These are phyloP conservation scores for Torymus aiolomorphi DNA, from an alignment of 2,888 invertebrate species.

Conservation along the genomic window DNA sequence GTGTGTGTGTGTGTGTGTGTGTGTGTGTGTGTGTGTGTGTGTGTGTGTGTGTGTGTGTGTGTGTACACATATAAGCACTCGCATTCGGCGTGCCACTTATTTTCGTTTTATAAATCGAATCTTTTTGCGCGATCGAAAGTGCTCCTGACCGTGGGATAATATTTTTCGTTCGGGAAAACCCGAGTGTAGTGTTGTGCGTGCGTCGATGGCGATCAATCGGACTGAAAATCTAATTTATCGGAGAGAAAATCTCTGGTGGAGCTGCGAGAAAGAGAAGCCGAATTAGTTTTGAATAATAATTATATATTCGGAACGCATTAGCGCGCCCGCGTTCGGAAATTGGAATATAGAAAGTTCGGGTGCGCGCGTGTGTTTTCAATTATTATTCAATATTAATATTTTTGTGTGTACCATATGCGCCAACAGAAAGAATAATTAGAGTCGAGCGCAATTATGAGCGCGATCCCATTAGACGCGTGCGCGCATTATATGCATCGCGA, in stretches of 20 bases:
- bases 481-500: too few relatives aligned
- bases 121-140: too few relatives aligned
- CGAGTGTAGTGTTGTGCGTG: too few relatives aligned
- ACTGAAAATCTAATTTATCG: neutral
- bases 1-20: too few relatives aligned
- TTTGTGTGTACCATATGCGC: neutral
- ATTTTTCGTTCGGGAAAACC: neutral
- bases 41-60: too few relatives aligned
- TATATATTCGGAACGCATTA: constrained; percentile 10
- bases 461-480: constrained; percentile 11
- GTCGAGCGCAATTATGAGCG: constrained; percentile 22
- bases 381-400: constrained; percentile 23
- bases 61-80: too few relatives aligned
- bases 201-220: too few relatives aligned
- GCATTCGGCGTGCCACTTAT: neutral
- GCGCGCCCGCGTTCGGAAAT: neutral
- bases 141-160: neutral
- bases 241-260: neutral
- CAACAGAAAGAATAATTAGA: neutral
- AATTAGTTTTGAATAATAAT: constrained; percentile 10
- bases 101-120: neutral
- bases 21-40: too few relatives aligned
- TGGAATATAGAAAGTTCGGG: constrained; percentile 33
- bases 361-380: neutral
- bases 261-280: neutral